A percentile compares a stretch with the other conserved stretches of the same genome.
Conservation (phyloP, 2,797 vertebrate genomes). For the Chiroxiphia lanceolata region DNA sequence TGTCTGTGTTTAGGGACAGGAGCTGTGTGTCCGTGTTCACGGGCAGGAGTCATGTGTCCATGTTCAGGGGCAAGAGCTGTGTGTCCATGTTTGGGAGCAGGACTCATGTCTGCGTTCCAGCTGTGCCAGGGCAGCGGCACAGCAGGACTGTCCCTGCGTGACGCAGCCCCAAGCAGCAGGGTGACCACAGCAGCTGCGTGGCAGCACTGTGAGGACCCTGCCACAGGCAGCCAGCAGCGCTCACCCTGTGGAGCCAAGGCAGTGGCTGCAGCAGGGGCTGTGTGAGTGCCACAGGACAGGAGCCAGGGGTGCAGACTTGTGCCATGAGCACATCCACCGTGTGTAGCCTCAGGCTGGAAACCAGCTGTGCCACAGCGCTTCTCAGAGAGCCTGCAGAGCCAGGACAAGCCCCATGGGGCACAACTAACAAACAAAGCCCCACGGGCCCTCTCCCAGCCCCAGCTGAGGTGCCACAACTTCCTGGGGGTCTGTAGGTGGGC, state of each 20-base stretch:
- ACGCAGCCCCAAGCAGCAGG: rapidly evolving
- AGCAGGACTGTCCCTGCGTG: neutral
- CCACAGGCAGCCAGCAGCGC: neutral
- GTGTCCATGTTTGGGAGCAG: neutral
- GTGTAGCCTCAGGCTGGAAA: neutral
- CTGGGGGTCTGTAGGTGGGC: neutral
- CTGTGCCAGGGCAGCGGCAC: neutral
- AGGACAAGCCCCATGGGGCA: too few species aligned
- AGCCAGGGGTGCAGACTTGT: rapidly evolving
- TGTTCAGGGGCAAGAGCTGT: neutral
- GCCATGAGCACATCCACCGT: neutral
- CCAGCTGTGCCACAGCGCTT: rapidly evolving
- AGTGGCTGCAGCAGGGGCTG: neutral
- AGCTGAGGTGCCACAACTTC: neutral
- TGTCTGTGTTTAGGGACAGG: neutral
- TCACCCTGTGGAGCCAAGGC: rapidly evolving
- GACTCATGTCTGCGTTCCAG: neutral
- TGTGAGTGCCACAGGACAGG: neutral
- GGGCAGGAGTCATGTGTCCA: neutral
- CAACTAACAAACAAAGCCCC: neutral
- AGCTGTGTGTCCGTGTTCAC: neutral
- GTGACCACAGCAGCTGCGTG: neutral
- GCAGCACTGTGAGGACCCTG: neutral
- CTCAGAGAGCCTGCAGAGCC: neutral
- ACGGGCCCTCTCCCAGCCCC: neutral